These are phyloP conservation scores for Eulemur macaco DNA, from an alignment of 2,113 vertebrate species.

Conservation along the genomic window DNA sequence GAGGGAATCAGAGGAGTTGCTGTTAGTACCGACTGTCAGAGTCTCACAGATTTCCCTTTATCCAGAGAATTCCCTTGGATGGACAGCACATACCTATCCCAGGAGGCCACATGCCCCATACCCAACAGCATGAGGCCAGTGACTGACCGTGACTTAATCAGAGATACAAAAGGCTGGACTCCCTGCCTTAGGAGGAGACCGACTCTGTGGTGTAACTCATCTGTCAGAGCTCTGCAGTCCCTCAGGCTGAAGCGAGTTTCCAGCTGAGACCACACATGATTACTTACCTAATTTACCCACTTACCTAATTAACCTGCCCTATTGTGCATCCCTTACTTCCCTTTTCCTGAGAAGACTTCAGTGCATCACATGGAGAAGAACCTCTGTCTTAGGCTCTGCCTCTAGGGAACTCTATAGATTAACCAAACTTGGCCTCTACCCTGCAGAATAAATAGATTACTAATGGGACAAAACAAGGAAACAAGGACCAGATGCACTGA, in stretches of 20 bases:
- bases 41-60: background rate
- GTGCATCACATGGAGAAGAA: background rate
- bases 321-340: rapidly evolving
- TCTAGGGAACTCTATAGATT: background rate
- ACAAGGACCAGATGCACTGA: rapidly evolving
- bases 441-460: background rate
- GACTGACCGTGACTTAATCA: background rate
- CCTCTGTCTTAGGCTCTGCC: background rate
- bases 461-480: background rate
- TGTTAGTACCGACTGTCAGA: too few species aligned
- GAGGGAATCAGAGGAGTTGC: background rate
- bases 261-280: background rate
- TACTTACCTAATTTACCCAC: background rate
- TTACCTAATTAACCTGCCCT: background rate
- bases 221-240: background rate
- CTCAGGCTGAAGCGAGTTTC: background rate
- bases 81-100: too few species aligned
- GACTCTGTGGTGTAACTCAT: too few species aligned
- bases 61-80: background rate
- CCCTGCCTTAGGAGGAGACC: background rate
- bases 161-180: background rate
- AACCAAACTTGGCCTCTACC: background rate
- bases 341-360: background rate
- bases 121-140: too few species aligned
- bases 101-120: background rate